phyloP scores from a whole-genome alignment of 2,888 invertebrate genomes.

The Drosophila heteroneura region DNA sequence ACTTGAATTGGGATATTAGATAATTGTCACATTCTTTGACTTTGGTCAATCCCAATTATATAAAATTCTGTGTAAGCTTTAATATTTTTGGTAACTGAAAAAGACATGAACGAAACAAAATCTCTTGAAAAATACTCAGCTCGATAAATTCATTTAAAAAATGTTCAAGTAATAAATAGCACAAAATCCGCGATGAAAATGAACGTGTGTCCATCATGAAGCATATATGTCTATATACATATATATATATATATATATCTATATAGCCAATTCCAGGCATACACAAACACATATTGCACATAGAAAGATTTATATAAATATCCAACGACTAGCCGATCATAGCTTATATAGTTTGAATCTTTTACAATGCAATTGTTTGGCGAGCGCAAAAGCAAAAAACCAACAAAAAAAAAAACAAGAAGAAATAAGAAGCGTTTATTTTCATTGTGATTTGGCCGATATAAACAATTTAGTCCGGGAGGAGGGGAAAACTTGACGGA shows the following conservation, averaged over 20 bases:
- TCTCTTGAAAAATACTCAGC: neutral
- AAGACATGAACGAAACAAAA: neutral
- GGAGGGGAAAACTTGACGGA: constrained; percentile 68
- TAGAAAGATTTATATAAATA: constrained; percentile 20
- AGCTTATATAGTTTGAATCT: constrained; percentile 16
- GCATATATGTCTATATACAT: constrained; percentile 5
- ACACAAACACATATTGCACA: constrained; percentile 5
- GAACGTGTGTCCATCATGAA: constrained; percentile 25
- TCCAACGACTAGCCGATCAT: constrained; percentile 14
- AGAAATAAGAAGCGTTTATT: constrained; percentile 57
- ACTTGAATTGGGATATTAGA: neutral
- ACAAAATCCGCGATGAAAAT: constrained; percentile 35
- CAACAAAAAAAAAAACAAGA: constrained; percentile 6
- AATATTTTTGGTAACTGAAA: neutral
- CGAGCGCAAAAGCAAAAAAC: constrained; percentile 1
- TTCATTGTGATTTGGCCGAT: constrained; percentile 69
- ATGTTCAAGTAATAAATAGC: constrained; percentile 68
- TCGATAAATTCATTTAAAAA: constrained; percentile 52
- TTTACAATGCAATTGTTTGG: constrained; percentile 65
- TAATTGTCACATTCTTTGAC: neutral
- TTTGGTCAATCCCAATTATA: neutral
- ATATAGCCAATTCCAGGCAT: constrained; percentile 8
- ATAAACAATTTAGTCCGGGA: constrained; percentile 65
- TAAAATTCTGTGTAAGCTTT: too few relatives aligned
- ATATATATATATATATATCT: neutral